Conservation (phyloP, 2,797 vertebrate genomes). For the Pipistrellus pipistrellus region DNA sequence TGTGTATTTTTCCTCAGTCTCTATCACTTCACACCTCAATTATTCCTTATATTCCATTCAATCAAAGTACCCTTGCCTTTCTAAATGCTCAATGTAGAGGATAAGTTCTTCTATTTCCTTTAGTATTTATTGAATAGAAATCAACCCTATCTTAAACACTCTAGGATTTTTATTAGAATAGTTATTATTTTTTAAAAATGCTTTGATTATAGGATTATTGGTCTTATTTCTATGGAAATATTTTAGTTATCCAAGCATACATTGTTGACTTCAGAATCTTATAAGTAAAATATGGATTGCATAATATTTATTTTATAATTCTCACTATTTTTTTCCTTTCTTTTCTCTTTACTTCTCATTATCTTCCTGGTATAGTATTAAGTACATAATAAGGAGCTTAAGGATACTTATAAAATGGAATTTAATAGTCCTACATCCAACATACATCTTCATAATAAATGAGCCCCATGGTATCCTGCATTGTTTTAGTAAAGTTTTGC, state of each 20-base stretch:
- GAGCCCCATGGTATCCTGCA: background rate
- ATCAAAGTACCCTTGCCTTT: background rate
- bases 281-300: background rate
- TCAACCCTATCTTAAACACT: background rate
- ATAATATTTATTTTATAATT: background rate
- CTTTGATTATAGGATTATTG: background rate
- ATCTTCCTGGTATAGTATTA: background rate
- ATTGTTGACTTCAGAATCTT: background rate
- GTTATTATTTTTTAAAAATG: background rate
- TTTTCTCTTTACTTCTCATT: fast-evolving
- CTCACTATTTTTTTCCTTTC: background rate
- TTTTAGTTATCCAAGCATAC: background rate
- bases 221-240: background rate
- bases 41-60: background rate
- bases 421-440: background rate
- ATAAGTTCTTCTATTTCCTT: background rate
- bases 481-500: background rate
- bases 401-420: background rate
- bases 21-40: background rate
- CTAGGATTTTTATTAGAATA: background rate
- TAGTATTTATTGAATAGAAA: background rate
- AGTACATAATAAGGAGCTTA: background rate
- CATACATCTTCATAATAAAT: background rate
- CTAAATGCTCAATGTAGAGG: background rate
- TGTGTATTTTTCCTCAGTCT: background rate